Base-by-base conservation (phyloP, 2,113 vertebrate species). In the Epinephelus lanceolatus region DNA sequence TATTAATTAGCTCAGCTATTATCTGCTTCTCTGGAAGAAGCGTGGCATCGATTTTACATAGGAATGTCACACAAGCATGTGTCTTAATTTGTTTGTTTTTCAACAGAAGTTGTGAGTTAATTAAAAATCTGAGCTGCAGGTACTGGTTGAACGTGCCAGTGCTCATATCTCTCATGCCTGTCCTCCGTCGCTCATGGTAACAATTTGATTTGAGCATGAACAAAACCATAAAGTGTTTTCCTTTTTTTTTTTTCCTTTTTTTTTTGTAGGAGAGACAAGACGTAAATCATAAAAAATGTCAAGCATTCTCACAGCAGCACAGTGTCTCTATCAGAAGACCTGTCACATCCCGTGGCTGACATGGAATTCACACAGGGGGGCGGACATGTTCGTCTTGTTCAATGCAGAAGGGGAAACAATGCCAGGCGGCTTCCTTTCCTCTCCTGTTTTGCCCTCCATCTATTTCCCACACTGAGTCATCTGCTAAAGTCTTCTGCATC, bases 351-450 rank as follows among this genome's bases (percentile, higher is more conserved):
- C 83, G 40, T 67, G 72, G 62, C 70, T 79, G 78, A 88, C 87
- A 75, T 45, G 72, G 71, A 61, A 81, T 85, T 83, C 84, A 75
- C 62, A 78, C 62, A 56, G 17, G 81, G 86, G 80, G 83, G 75
- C 72, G 80, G 89, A 74, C 76, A 27, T 21, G 69, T 84, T 74
- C 18, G 30, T 83, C 47, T 79, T 68, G 70, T 85, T 62, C 81
- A 81, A 76, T 53, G 27, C 73, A 81, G 57, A 33, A 37, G 14
- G 74, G 27, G 62, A 84, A 61, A 91, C 76, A 15, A 61, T 21
- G 70, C 21, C 56, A 69, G 45, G 13, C 78, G 13, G 75, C 71
- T 63, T 81, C 57, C 62, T 74, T 70, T 83, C 67, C 82, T 40
- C 40, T 57, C 42, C 37, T 52, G 66, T 76, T 71, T 65, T 66